Percentiles rank a stretch among this genome's conserved stretches.
Evolutionary conservation across 2,113 vertebrate species (phyloP).

Genomic region (Furnarius figulus): DNA sequence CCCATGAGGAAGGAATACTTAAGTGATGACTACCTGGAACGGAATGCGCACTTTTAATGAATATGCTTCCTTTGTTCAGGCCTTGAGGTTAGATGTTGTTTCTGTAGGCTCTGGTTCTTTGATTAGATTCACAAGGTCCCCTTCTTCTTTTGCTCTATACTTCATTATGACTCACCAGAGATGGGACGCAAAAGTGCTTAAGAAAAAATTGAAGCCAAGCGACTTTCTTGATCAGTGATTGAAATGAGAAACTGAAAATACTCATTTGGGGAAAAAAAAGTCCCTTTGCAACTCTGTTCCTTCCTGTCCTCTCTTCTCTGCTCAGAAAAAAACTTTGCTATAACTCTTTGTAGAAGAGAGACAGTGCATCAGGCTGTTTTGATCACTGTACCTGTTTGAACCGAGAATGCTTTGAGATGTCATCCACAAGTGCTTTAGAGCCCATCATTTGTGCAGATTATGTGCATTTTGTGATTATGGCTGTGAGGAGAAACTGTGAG

Average conservation of each 20-base stretch:
- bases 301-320: neutral
- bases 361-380: neutral
- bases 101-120: neutral
- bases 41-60: neutral
- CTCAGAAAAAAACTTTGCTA: neutral
- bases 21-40: neutral
- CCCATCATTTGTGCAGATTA: neutral
- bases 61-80: neutral
- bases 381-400: constrained; percentile 12
- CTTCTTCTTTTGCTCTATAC: neutral
- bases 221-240: neutral
- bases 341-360: neutral
- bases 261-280: neutral
- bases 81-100: neutral
- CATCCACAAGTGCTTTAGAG: neutral
- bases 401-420: neutral
- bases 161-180: neutral
- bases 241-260: constrained; percentile 12
- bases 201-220: neutral
- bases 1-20: neutral
- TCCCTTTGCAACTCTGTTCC: neutral
- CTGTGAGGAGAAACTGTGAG: neutral
- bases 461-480: neutral
- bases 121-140: neutral
- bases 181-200: neutral